Conservation (phyloP, 2,888 invertebrate species). For the Heliconius charithonia region DNA sequence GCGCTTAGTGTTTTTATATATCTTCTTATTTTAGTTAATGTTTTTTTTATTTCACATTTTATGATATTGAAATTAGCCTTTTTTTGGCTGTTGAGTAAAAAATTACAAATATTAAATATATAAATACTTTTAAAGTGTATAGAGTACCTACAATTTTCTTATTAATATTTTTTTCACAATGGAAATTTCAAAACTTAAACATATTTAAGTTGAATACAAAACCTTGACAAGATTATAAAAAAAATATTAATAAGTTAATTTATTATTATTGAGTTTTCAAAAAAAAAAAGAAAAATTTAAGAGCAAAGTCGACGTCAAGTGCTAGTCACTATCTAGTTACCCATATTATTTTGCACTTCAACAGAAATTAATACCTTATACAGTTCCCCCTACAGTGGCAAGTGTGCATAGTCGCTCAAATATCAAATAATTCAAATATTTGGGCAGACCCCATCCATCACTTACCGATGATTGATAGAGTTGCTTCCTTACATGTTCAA, state of each 20-base stretch:
- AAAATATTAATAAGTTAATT: neutral
- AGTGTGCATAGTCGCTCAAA: constrained; percentile 56
- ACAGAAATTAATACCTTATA: constrained; percentile 49
- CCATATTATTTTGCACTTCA: constrained; percentile 26
- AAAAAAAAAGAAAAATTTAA: neutral
- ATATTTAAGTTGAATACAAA: too few relatives aligned
- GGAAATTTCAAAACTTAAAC: too few relatives aligned
- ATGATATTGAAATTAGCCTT: too few relatives aligned
- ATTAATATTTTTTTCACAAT: too few relatives aligned
- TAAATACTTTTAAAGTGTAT: too few relatives aligned
- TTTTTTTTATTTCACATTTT: too few relatives aligned
- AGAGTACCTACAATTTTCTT: too few relatives aligned
- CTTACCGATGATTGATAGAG: constrained; percentile 78
- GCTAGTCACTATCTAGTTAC: constrained; percentile 1
- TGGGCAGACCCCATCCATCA: constrained; percentile 80
- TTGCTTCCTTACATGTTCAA: constrained; percentile 54
- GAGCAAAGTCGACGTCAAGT: neutral
- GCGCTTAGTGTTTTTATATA: too few relatives aligned
- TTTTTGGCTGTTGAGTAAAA: too few relatives aligned
- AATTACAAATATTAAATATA: too few relatives aligned
- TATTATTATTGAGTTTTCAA: neutral
- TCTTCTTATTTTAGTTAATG: too few relatives aligned
- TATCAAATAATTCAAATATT: constrained; percentile 82
- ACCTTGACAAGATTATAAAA: neutral
- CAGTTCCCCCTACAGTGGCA: constrained; percentile 52